phyloP scores from a whole-genome alignment of 2,797 vertebrate species.

The Tinamus major region DNA sequence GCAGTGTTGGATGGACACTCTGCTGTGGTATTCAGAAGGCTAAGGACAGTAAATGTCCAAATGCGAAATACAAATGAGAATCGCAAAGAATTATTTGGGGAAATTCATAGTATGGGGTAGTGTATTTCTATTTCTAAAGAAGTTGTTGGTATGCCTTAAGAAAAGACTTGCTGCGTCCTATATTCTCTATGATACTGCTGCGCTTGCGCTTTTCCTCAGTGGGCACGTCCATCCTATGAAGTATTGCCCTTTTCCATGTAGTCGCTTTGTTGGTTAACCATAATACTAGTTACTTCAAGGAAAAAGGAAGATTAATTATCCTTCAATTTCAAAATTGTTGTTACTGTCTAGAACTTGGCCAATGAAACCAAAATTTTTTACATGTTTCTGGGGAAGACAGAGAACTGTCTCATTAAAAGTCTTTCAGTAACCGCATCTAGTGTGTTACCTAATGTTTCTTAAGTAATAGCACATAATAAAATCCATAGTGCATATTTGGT shows the following conservation, averaged over 20 bases:
- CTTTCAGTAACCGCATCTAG: background rate
- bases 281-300: background rate
- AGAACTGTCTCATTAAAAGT: background rate
- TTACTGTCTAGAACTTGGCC: background rate
- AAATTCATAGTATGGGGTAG: background rate
- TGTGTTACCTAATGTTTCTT: background rate
- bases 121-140: background rate
- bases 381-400: background rate
- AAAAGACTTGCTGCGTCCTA: background rate
- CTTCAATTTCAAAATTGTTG: background rate
- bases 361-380: background rate
- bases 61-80: background rate
- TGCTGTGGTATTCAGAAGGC: background rate
- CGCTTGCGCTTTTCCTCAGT: background rate
- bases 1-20: background rate
- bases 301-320: background rate
- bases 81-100: rapidly evolving
- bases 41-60: background rate
- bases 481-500: rapidly evolving
- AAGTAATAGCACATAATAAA: background rate
- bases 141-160: background rate
- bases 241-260: background rate
- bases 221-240: background rate
- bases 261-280: background rate
- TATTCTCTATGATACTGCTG: background rate